These are phyloP conservation scores for Gallinago media DNA, from an alignment of 2,113 vertebrate species.

Conservation along the genomic window DNA sequence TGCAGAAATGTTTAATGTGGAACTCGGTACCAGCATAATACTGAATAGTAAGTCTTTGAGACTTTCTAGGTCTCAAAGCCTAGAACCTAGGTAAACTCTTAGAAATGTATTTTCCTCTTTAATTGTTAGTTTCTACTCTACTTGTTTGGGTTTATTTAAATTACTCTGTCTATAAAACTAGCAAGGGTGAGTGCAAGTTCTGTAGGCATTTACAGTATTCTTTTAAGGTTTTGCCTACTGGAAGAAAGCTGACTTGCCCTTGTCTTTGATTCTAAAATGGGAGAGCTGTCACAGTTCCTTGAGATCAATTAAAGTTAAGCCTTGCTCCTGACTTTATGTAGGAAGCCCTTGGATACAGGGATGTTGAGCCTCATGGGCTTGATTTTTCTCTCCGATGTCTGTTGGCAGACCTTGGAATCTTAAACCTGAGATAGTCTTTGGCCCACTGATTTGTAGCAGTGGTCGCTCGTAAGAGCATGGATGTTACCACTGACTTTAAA, in stretches of 20 bases:
- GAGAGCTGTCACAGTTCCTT: background rate
- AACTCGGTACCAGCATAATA: background rate
- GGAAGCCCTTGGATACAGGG: background rate
- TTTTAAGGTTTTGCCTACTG: background rate
- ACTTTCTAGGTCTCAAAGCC: background rate
- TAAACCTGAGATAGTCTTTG: background rate
- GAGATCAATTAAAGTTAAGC: background rate
- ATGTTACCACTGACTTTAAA: background rate
- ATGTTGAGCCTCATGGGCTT: background rate
- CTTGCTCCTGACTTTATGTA: background rate
- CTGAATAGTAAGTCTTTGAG: background rate
- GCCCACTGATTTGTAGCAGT: background rate
- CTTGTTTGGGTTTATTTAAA: background rate
- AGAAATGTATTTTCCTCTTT: background rate
- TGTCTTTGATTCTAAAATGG: background rate
- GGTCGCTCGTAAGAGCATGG: fast-evolving
- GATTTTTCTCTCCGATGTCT: background rate
- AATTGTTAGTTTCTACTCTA: background rate
- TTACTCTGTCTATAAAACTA: background rate
- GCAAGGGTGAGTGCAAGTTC: background rate
- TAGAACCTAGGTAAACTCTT: background rate
- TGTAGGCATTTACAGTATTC: background rate
- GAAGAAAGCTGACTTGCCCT: background rate
- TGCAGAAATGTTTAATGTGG: background rate
- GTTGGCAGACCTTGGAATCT: background rate